These are phyloP conservation scores for Odontomyia ornata DNA, from an alignment of 2,888 invertebrate genomes.

Conservation along the genomic window DNA sequence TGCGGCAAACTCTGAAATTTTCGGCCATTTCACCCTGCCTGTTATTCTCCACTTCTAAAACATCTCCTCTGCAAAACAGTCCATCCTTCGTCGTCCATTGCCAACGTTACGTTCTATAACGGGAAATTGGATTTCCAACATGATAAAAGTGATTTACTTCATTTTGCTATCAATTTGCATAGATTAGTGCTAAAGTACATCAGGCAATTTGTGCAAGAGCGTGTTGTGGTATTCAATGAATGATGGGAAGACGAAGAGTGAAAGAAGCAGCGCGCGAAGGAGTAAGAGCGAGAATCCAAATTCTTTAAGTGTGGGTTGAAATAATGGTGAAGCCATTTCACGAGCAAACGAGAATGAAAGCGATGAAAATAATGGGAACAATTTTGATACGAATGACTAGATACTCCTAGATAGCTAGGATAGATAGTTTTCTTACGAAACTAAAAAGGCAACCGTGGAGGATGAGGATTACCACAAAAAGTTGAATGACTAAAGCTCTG, in stretches of 20 bases:
- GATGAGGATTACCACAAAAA: background rate
- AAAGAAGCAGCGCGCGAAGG: background rate
- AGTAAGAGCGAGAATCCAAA: background rate
- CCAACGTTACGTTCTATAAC: background rate
- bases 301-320: background rate
- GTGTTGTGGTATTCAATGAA: constrained; percentile 37
- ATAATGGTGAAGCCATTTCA: background rate
- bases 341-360: background rate
- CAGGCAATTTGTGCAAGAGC: constrained; percentile 43
- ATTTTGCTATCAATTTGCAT: constrained; percentile 44
- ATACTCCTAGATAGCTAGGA: too few species aligned
- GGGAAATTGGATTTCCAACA: constrained; percentile 43
- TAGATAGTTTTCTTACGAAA: too few species aligned
- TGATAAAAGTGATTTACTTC: constrained; percentile 44
- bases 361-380: background rate
- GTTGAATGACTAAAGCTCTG: background rate
- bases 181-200: constrained; percentile 45
- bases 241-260: background rate
- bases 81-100: background rate
- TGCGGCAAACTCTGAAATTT: constrained; percentile 2
- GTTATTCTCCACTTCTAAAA: background rate
- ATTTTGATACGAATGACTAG: background rate
- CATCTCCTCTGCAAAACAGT: background rate
- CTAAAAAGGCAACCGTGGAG: too few species aligned
- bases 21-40: background rate